phyloP scores from a whole-genome alignment of 2,888 invertebrate species.

The Clostera curtula region DNA sequence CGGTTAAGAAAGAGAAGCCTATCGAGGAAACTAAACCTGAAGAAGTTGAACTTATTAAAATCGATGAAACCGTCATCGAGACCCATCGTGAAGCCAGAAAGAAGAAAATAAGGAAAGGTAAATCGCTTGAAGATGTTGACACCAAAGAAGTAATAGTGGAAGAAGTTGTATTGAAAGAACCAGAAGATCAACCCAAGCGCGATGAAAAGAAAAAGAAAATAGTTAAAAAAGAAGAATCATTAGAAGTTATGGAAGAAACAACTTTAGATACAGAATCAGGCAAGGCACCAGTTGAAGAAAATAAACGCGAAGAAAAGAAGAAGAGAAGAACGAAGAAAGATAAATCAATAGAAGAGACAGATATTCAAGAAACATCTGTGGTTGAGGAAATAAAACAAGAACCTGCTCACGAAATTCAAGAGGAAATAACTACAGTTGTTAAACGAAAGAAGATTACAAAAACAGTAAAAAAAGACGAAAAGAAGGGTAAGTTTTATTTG shows the following conservation, averaged over 20 bases:
- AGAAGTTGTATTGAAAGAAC: constrained; percentile 24
- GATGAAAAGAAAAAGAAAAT: constrained; percentile 12
- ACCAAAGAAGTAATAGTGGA: constrained; percentile 24
- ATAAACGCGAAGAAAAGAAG: constrained; percentile 9
- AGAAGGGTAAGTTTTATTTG: constrained; percentile 36
- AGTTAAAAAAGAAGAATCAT: constrained; percentile 19
- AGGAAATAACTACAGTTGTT: constrained; percentile 16
- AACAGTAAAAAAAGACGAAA: constrained; percentile 26
- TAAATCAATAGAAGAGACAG: constrained; percentile 19
- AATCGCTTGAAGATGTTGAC: constrained; percentile 43
- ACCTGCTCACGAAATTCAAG: constrained; percentile 20
- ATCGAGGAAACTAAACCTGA: too few relatives aligned
- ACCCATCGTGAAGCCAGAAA: constrained; percentile 27
- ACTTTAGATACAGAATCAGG: too few relatives aligned
- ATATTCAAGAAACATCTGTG: constrained; percentile 13
- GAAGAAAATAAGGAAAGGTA: constrained; percentile 38
- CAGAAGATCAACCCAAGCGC: constrained; percentile 19
- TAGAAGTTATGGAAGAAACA: too few relatives aligned
- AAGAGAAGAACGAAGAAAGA: constrained; percentile 24
- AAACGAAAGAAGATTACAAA: constrained; percentile 25
- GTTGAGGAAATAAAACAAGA: constrained; percentile 20
- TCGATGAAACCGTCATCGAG: constrained; percentile 36
- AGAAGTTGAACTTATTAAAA: constrained; percentile 32
- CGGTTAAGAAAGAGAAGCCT: too few relatives aligned
- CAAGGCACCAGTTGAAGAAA: constrained; percentile 16